phyloP scores from a whole-genome alignment of 2,888 invertebrate species.

The Alloplasta piceator region DNA sequence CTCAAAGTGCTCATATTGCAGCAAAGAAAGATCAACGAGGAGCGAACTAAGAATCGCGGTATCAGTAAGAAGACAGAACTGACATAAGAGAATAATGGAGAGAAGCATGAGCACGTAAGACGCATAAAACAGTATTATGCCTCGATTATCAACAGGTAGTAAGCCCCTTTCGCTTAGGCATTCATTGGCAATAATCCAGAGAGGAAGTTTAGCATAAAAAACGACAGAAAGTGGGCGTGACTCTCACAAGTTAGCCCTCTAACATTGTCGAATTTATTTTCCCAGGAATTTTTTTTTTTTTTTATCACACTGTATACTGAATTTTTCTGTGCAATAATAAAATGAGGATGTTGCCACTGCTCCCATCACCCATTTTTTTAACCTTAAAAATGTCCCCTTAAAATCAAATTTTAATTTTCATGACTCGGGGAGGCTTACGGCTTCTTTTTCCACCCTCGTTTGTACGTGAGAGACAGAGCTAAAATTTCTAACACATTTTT shows the following conservation, averaged over 20 bases:
- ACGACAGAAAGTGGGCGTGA: conserved; percentile 26
- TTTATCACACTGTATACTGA: not conserved
- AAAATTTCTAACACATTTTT: no score
- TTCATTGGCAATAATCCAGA: conserved; percentile 81
- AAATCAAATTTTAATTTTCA: no score
- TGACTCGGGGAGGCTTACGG: no score
- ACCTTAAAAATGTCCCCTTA: no score
- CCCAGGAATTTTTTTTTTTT: not conserved
- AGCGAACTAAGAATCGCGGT: not conserved
- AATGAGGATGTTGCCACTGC: not conserved
- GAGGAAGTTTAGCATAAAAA: conserved; percentile 51
- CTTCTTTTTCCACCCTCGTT: no score
- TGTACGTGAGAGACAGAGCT: no score
- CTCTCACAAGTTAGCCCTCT: conserved; percentile 16
- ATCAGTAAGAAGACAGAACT: conserved; percentile 40
- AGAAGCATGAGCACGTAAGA: conserved; percentile 50
- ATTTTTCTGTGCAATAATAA: not conserved
- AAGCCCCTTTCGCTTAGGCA: conserved; percentile 71
- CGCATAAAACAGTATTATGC: conserved; percentile 60
- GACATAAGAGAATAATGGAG: conserved; percentile 20
- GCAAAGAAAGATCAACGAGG: not conserved
- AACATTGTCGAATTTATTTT: conserved; percentile 6
- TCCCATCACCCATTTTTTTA: no score
- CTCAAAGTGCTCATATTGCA: no score
- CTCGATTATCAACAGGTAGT: conserved; percentile 80